Conservation (phyloP, 2,113 vertebrate genomes). For the Dendrocopos noguchii region DNA sequence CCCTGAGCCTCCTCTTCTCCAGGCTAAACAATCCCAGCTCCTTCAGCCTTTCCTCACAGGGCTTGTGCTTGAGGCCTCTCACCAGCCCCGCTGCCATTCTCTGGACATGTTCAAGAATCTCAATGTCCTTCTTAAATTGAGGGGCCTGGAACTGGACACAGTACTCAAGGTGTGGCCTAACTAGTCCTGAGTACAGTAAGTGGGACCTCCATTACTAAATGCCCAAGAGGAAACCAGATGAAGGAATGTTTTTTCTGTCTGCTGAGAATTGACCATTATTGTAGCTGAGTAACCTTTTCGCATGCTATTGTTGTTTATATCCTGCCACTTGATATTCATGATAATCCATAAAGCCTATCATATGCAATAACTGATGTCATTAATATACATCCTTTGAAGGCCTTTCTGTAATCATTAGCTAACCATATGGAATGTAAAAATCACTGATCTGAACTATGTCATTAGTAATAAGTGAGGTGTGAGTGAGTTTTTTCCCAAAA, state of each 20-base stretch:
- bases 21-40: too few species aligned
- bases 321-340: slow-evolving; percentile 31
- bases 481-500: slow-evolving; percentile 40
- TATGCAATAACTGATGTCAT: slow-evolving; percentile 48
- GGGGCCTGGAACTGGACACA: too few species aligned
- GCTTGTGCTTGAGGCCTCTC: too few species aligned
- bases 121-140: too few species aligned
- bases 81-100: too few species aligned
- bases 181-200: neutral
- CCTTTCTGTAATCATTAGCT: slow-evolving; percentile 63
- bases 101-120: too few species aligned
- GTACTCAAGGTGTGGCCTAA: too few species aligned
- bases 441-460: slow-evolving; percentile 59
- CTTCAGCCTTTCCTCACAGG: too few species aligned
- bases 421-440: slow-evolving; percentile 58
- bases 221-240: slow-evolving; percentile 44
- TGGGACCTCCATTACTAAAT: slow-evolving; percentile 58
- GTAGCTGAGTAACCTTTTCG: slow-evolving; percentile 31
- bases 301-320: slow-evolving; percentile 16
- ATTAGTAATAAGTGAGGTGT: slow-evolving; percentile 64
- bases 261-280: slow-evolving; percentile 55
- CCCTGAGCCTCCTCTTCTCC: too few species aligned
- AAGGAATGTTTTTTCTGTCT: neutral
- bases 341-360: slow-evolving; percentile 40
- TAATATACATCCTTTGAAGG: slow-evolving; percentile 49